These are phyloP conservation scores for Galerucella pusilla DNA, from an alignment of 2,888 invertebrate genomes.

Conservation along the genomic window DNA sequence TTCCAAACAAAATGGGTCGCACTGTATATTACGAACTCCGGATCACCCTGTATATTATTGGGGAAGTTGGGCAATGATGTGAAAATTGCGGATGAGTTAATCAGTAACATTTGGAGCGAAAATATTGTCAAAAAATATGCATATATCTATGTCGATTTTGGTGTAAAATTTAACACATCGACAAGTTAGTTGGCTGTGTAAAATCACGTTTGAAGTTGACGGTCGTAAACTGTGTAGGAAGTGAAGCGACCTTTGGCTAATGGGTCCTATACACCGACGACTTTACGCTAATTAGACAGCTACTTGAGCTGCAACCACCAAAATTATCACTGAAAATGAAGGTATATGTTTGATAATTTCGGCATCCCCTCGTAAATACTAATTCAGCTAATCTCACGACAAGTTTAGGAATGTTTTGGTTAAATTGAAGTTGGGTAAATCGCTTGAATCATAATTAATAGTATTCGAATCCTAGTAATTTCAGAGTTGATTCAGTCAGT, in stretches of 20 bases:
- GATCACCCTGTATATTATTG: no score
- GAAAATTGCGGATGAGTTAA: no score
- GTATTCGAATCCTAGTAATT: background rate
- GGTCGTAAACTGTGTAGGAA: background rate
- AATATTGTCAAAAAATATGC: no score
- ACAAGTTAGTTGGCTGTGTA: background rate
- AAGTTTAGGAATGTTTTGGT: background rate
- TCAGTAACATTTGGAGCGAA: no score
- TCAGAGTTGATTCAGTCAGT: background rate
- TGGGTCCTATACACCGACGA: background rate
- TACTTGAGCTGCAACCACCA: background rate
- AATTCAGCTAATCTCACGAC: background rate
- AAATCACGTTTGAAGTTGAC: background rate
- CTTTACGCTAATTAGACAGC: background rate
- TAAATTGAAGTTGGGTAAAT: background rate
- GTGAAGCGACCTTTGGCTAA: background rate
- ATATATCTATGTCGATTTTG: no score
- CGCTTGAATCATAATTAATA: background rate
- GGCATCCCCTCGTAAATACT: no score
- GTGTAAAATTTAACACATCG: background rate
- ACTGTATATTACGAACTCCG: no score
- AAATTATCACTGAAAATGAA: no score
- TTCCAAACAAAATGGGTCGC: no score
- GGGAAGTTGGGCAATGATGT: no score
- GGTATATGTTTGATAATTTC: no score